phyloP scores from a whole-genome alignment of 2,888 invertebrate species.

The Escarpia spicata region DNA sequence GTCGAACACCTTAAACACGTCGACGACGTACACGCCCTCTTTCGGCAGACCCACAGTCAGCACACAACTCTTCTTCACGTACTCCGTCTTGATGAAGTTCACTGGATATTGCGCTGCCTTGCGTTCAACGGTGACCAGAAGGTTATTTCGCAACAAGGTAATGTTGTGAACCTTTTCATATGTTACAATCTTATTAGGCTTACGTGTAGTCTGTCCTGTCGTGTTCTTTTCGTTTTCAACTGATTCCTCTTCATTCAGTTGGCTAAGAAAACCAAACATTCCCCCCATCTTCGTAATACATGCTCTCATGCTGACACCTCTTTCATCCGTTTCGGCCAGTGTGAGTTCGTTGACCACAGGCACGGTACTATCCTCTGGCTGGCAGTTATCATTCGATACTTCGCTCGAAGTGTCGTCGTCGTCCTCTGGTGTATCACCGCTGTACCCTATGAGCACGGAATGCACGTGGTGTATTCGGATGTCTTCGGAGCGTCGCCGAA shows the following conservation, averaged over 20 bases:
- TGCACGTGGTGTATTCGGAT: background rate
- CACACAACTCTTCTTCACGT: background rate
- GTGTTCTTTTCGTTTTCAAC: background rate
- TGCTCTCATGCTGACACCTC: background rate
- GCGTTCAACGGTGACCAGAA: background rate
- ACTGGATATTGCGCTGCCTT: background rate
- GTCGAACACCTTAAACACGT: background rate
- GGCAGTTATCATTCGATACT: background rate
- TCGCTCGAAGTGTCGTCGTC: background rate
- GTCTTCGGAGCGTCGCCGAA: conserved; percentile 32
- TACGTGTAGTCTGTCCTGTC: background rate
- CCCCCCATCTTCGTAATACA: background rate
- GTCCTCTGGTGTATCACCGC: conserved; percentile 31
- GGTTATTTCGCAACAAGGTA: background rate
- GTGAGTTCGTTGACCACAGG: background rate
- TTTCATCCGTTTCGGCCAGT: background rate
- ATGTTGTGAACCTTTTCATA: background rate
- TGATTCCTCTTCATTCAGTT: background rate
- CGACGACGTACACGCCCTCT: background rate
- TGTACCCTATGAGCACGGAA: background rate
- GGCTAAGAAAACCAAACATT: background rate
- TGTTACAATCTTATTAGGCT: too few relatives aligned
- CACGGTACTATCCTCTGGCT: background rate
- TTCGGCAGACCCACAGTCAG: background rate
- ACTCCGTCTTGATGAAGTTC: background rate